These are phyloP conservation scores for Psococerastis gibbosa DNA, from an alignment of 2,888 invertebrate species.

Conservation along the genomic window DNA sequence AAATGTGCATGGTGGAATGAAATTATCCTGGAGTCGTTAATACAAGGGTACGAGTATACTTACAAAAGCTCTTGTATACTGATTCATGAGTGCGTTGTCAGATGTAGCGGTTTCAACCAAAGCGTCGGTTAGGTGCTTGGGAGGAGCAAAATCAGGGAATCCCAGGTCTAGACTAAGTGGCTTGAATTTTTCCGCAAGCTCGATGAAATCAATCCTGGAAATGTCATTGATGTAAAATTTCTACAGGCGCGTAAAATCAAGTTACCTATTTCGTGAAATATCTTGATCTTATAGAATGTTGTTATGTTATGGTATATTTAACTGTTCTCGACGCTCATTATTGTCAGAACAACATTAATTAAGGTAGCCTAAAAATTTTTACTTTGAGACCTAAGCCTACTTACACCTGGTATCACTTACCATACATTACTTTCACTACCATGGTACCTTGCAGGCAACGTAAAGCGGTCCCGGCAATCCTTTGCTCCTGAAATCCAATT, in stretches of 20 bases:
- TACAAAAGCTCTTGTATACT: constrained; percentile 90
- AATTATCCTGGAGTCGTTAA: too few relatives aligned
- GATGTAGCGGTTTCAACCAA: constrained; percentile 45
- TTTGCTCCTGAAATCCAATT: not conserved
- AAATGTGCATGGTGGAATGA: too few relatives aligned
- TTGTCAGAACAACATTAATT: too few relatives aligned
- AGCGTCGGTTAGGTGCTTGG: constrained; percentile 60
- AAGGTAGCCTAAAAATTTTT: not conserved
- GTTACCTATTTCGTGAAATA: too few relatives aligned
- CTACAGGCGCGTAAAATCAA: too few relatives aligned
- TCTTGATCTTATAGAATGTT: too few relatives aligned
- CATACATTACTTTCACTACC: not conserved
- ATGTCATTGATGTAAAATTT: too few relatives aligned
- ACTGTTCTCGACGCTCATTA: too few relatives aligned
- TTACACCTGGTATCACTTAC: not conserved
- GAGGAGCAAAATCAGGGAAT: constrained; percentile 82
- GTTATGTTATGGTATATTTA: too few relatives aligned
- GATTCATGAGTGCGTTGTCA: constrained; percentile 51
- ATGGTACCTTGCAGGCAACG: not conserved
- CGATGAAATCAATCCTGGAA: constrained; percentile 77
- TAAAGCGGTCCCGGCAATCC: not conserved
- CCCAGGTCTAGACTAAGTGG: constrained; percentile 91
- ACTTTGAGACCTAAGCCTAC: not conserved
- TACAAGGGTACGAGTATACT: constrained; percentile 25
- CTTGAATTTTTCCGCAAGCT: constrained; percentile 60